Evolutionary conservation across 2,888 invertebrate genomes (phyloP).

Genomic region (Chrysina gloriosa): DNA sequence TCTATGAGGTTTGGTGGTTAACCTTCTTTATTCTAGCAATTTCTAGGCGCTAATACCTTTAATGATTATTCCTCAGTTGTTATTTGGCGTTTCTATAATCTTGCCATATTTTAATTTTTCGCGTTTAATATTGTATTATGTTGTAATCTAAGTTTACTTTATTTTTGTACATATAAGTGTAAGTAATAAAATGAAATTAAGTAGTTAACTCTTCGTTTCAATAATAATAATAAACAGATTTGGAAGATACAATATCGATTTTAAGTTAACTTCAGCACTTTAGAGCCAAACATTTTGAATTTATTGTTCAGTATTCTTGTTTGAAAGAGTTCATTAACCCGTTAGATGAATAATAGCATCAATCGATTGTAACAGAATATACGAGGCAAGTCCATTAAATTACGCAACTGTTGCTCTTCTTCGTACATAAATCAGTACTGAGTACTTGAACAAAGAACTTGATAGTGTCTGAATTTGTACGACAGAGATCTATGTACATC

Average conservation of each 20-base stretch:
- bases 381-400: no score
- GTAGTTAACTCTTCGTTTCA: constrained; percentile 2
- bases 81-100: constrained; percentile 22
- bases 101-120: constrained; percentile 34
- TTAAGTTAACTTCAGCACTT: no score
- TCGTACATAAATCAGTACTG: no score
- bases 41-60: background rate
- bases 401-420: no score
- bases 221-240: background rate
- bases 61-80: constrained; percentile 22
- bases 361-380: no score
- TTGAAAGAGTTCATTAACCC: no score
- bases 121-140: constrained; percentile 1
- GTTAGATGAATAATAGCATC: no score
- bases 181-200: constrained; percentile 21
- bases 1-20: background rate
- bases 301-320: no score
- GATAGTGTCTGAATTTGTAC: no score
- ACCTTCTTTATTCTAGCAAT: background rate
- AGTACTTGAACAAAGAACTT: no score
- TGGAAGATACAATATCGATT: background rate
- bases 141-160: constrained; percentile 15
- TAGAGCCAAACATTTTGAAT: no score
- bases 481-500: no score
- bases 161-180: constrained; percentile 35